Base-by-base conservation (phyloP, 2,113 vertebrate species). In the Cheilinus undulatus region DNA sequence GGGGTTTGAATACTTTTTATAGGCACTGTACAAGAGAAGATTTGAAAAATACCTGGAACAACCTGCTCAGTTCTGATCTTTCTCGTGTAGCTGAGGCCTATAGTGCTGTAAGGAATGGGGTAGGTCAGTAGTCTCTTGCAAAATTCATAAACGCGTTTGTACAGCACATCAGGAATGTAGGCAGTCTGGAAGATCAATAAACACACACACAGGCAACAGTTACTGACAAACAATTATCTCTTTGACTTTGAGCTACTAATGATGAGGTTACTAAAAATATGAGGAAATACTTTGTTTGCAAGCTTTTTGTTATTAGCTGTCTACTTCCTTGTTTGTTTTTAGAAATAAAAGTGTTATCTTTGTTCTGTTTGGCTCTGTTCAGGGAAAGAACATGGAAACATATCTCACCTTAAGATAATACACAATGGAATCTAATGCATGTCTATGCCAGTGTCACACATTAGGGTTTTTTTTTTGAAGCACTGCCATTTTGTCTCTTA, bases 81-180 rank as follows among this genome's bases (percentile, higher is more conserved):
- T 23, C 83, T 52, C 3, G 95, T 95, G 10, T 95, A 98, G 85
- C 93, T 93, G 85, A 97, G 89, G 27, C 95, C 97, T 0, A 98
- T 80, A 0, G 93, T 93, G 91, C 96, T 97, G 88, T 96, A 98
- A 0, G 97, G 97, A 28, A 95, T 91, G 1, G 97, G 96, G 75
- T 95, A 91, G 0, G 95, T 97, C 70, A 98, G 88, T 24, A 98
- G 88, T 86, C 89, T 89, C 82, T 94, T 97, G 53, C 96, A 98
- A 65, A 96, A 95, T 64, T 94, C 78, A 0, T 98, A 98, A n/a
- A 95, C 91, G 7, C 95, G 92, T 59, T 88, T 89, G 67, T 96
- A 96, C 52, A 99, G 91, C 34, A 96, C 95, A 0, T 97, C 95
- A 0, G 96, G 89, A 84, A 98, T 90, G 80, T 92, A 93, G 1